Evolutionary conservation across 2,113 vertebrate genomes (phyloP), one percentile per base, ranked within the genome.

Genomic region (Hemiscyllium ocellatum): DNA sequence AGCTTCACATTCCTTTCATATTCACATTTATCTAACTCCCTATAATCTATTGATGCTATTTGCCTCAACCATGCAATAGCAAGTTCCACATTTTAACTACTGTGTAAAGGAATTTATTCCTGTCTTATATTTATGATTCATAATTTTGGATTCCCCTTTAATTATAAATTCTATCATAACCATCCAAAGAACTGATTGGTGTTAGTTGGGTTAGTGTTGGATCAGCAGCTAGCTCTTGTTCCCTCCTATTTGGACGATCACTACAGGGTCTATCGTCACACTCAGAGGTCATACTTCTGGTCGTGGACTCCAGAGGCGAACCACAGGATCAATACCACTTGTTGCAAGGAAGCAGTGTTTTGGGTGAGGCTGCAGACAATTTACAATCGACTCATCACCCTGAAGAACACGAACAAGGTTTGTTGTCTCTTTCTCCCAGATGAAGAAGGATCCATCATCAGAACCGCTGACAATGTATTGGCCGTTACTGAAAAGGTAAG

Each of bases 341-440:
- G 99, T 99, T 86, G 99, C 99, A 97, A 99, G 98, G 97, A 99
- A 99, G 97, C 99, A 99, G 98, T 99, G 99, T 97, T 98, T 99
- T 96, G 99, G 99, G 47, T 99, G 99, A 0, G 99, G 99, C 98
- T 99, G 99, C 56, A 99, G 98, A 96, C 99, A 99, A 96, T 99
- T 99, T 95, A 99, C 99, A 0, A 99, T 99, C 80, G 99, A 99
- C 96, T 99, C 99, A 0, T 99, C 99, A 0, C 99, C 99, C 97
- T 99, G 99, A 94, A 99, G 98, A 97, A 99, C 99, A 91, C 98
- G 98, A 96, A 99, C 98, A 76, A 99, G 98, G 96, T 99, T 99
- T 96, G 98, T 98, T 3, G 99, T 99, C 96, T 99, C 99, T 97
- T 99, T 99, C 97, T 99, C 99, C 99, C 99, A 99, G 97, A 99